phyloP scores from a whole-genome alignment of 2,888 invertebrate species.

The Hirudinaria manillensis region DNA sequence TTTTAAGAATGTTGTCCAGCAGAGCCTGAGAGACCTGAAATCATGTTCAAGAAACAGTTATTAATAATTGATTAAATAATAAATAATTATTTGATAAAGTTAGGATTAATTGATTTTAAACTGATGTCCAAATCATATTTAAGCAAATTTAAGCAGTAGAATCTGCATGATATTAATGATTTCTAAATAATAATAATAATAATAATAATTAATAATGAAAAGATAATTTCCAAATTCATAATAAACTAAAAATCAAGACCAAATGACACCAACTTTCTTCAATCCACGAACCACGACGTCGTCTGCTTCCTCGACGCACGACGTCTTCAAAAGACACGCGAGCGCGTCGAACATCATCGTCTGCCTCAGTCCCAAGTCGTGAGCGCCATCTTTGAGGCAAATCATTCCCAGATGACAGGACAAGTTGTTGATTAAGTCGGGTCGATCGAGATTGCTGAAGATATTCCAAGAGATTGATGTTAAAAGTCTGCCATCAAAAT shows the following conservation, averaged over 20 bases:
- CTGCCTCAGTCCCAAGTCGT: not conserved
- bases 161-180: not conserved
- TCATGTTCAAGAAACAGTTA: not conserved
- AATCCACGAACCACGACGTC: not conserved
- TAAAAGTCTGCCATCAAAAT: no score
- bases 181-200: not conserved
- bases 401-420: not conserved
- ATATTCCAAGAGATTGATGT: not conserved
- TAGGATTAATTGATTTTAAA: no score
- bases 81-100: no score
- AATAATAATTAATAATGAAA: not conserved
- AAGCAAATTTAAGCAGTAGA: no score
- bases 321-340: not conserved
- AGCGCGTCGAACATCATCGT: not conserved
- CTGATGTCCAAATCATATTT: no score
- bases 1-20: constrained; percentile 13
- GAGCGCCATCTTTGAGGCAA: not conserved
- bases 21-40: constrained; percentile 17
- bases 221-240: no score
- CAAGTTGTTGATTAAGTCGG: not conserved
- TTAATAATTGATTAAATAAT: not conserved
- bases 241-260: no score
- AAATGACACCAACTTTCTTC: constrained; percentile 9
- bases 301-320: not conserved
- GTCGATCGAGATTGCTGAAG: not conserved